Percentiles rank a stretch among this genome's conserved stretches.
These are phyloP conservation scores for Rattus rattus DNA, from an alignment of 2,113 vertebrate species.

Conservation along the genomic window DNA sequence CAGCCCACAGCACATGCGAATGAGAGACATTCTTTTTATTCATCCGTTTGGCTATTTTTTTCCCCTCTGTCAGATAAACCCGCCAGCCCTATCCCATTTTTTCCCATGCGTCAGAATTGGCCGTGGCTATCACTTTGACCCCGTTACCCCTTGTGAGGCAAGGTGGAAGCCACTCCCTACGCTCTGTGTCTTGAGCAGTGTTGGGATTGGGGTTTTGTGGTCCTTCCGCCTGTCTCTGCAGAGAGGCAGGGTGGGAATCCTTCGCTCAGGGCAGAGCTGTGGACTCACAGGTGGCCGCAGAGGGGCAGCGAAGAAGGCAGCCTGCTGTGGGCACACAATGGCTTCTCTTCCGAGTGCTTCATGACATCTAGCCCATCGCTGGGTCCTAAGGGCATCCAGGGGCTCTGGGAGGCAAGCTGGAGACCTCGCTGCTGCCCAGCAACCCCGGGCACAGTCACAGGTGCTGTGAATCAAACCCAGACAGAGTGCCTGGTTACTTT, in stretches of 20 bases:
- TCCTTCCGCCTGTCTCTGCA: fast-evolving
- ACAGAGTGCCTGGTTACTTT: neutral
- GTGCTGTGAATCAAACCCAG: neutral
- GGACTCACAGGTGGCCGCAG: neutral
- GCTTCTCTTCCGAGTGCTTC: too few relatives aligned
- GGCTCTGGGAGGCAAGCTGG: too few relatives aligned
- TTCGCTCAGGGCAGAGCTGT: neutral
- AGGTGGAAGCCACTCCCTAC: neutral
- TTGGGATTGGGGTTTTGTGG: neutral
- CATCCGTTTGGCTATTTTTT: neutral
- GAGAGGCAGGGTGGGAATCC: neutral
- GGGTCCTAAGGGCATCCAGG: neutral
- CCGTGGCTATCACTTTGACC: neutral
- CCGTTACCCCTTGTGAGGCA: neutral
- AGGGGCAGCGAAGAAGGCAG: neutral
- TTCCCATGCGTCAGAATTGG: neutral
- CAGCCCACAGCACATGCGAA: fast-evolving
- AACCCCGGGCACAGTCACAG: neutral
- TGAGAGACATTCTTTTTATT: neutral
- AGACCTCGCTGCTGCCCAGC: fast-evolving
- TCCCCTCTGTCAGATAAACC: neutral
- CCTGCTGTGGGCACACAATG: neutral
- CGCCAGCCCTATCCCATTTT: fast-evolving
- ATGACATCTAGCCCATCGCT: fast-evolving
- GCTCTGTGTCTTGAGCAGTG: neutral